A percentile compares a stretch with the other conserved stretches of the same genome.
phyloP scores from a whole-genome alignment of 2,888 invertebrate species.

The Crepidodera aurea region DNA sequence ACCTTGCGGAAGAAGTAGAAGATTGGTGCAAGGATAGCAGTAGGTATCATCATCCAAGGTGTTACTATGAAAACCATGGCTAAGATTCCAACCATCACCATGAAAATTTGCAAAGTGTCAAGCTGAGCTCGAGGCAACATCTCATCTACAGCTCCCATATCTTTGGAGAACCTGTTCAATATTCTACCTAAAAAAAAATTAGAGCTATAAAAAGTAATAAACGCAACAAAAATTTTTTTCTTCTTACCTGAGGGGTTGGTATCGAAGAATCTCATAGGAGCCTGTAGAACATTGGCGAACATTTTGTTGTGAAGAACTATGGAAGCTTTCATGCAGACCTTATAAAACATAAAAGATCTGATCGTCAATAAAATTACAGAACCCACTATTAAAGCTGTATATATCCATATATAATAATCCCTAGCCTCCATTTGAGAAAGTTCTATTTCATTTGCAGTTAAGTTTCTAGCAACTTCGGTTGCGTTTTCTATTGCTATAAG shows the following conservation, averaged over 20 bases:
- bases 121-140: conserved; percentile 71
- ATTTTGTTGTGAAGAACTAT: conserved; percentile 78
- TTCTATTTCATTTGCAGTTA: conserved; percentile 42
- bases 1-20: conserved; percentile 72
- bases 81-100: conserved; percentile 74
- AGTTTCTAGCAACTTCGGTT: background rate
- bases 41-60: conserved; percentile 72
- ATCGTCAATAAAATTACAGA: conserved; percentile 70
- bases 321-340: conserved; percentile 78
- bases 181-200: conserved; percentile 67
- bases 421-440: conserved; percentile 35
- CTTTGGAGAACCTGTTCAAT: conserved; percentile 85
- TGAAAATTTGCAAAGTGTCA: conserved; percentile 71
- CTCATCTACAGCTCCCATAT: conserved; percentile 81
- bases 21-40: conserved; percentile 67
- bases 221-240: too few relatives aligned
- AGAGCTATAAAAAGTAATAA: too few relatives aligned
- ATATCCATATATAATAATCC: conserved; percentile 64
- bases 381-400: conserved; percentile 66
- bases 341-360: conserved; percentile 76
- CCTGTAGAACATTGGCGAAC: conserved; percentile 77
- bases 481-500: background rate
- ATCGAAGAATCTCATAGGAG: conserved; percentile 85
- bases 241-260: conserved; percentile 76
- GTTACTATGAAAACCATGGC: conserved; percentile 70